A percentile compares a stretch with the other conserved stretches of the same genome.
Evolutionary conservation across 1,140 invertebrate genomes (phyloP).

Genomic region (Teleogryllus occipitalis): DNA sequence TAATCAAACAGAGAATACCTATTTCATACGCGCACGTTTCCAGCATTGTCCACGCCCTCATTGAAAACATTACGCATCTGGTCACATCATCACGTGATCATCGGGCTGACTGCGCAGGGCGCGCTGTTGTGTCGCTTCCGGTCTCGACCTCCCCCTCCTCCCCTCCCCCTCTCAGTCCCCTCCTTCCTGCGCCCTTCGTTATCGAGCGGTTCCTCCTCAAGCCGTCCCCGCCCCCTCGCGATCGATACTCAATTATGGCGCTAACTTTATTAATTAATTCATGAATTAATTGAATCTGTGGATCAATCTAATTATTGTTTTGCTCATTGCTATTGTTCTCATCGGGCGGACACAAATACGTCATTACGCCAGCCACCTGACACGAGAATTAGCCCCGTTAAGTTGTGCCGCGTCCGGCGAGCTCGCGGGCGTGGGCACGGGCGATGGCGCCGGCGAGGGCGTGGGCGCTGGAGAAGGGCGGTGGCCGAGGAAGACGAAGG

Average conservation of each 20-base stretch:
- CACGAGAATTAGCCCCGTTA: background rate
- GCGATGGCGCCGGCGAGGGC: too few species aligned
- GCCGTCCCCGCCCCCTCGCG: too few species aligned
- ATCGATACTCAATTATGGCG: conserved; percentile 1
- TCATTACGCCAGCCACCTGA: background rate
- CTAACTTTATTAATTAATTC: conserved; percentile 6
- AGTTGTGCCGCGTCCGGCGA: too few species aligned
- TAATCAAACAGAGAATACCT: background rate
- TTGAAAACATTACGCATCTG: background rate
- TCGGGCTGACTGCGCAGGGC: too few species aligned
- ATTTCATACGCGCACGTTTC: background rate
- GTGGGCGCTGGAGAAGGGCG: too few species aligned
- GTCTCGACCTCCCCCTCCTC: background rate
- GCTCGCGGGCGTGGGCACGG: too few species aligned
- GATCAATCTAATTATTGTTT: conserved; percentile 6
- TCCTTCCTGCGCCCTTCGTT: background rate
- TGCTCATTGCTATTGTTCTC: background rate
- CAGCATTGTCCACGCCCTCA: background rate
- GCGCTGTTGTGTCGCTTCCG: background rate
- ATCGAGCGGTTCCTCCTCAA: background rate
- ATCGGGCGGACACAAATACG: background rate
- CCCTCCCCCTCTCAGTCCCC: too few species aligned
- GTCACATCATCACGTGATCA: background rate
- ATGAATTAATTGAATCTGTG: conserved; percentile 5
- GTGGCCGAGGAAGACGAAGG: too few species aligned